Evolutionary conservation across 2,797 vertebrate genomes (phyloP).

Genomic region (Helicolenus hilgendorfi): DNA sequence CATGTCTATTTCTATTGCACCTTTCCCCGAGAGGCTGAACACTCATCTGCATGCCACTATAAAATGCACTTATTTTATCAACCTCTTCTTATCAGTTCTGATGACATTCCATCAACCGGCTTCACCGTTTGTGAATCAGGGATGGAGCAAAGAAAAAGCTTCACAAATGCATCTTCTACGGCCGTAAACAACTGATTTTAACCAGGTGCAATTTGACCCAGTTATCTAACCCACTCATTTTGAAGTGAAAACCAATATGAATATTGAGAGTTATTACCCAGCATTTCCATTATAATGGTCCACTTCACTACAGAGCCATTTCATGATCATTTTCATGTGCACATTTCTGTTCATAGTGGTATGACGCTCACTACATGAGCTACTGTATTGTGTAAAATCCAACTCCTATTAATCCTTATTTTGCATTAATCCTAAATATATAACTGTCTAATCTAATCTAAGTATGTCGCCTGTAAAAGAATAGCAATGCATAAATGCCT

Average conservation of each 20-base stretch:
- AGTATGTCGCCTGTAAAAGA: neutral
- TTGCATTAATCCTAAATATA: too few relatives aligned
- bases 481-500: neutral
- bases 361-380: neutral
- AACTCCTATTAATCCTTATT: neutral
- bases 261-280: neutral
- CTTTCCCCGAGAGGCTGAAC: too few relatives aligned
- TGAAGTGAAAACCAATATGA: neutral
- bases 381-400: neutral
- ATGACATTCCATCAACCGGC: neutral
- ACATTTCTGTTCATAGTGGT: neutral
- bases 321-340: neutral
- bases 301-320: neutral
- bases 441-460: too few relatives aligned
- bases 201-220: neutral
- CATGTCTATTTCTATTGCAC: too few relatives aligned
- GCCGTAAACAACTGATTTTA: neutral
- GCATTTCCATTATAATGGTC: neutral
- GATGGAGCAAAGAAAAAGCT: neutral
- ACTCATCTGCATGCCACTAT: too few relatives aligned
- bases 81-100: too few relatives aligned
- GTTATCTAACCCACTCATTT: neutral
- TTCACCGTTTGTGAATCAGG: neutral
- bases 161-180: neutral
- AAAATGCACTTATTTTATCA: too few relatives aligned